Conservation (phyloP, 2,888 invertebrate genomes). For the Drosophila prolongata region DNA sequence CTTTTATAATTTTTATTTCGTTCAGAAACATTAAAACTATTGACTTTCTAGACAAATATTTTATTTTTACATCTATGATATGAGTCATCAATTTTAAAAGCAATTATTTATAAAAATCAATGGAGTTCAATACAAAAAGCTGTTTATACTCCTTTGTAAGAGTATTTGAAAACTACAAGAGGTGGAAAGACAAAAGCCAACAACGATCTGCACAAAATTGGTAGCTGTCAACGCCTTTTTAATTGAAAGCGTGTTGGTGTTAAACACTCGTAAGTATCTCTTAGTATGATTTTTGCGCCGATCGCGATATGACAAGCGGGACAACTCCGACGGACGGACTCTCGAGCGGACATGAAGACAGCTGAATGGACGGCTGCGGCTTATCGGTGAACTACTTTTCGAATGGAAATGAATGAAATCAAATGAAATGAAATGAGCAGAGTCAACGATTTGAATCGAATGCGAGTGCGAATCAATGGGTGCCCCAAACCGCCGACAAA, state of each 20-base stretch:
- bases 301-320: slow-evolving; percentile 69
- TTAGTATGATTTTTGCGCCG: slow-evolving; percentile 62
- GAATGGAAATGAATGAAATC: slow-evolving; percentile 73
- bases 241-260: slow-evolving; percentile 72
- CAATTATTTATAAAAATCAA: background rate
- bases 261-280: slow-evolving; percentile 65
- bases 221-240: slow-evolving; percentile 71
- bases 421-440: slow-evolving; percentile 22
- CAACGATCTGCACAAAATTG: slow-evolving; percentile 54
- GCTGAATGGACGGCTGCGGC: slow-evolving; percentile 31
- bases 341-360: slow-evolving; percentile 33
- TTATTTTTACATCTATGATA: too few relatives aligned
- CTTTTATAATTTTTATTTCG: too few relatives aligned
- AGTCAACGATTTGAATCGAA: slow-evolving; percentile 39
- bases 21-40: background rate
- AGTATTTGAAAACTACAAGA: background rate
- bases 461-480: slow-evolving; percentile 59
- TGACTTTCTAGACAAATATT: too few relatives aligned
- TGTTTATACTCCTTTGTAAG: background rate
- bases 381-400: slow-evolving; percentile 75
- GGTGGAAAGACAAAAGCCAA: slow-evolving; percentile 26
- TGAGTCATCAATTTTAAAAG: too few relatives aligned
- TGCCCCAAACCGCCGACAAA: slow-evolving; percentile 39
- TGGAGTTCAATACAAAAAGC: background rate
- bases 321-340: slow-evolving; percentile 3